Evolutionary conservation across 2,888 invertebrate species (phyloP), one percentile per base, ranked within the genome.

Genomic region (Drosophila quinaria): DNA sequence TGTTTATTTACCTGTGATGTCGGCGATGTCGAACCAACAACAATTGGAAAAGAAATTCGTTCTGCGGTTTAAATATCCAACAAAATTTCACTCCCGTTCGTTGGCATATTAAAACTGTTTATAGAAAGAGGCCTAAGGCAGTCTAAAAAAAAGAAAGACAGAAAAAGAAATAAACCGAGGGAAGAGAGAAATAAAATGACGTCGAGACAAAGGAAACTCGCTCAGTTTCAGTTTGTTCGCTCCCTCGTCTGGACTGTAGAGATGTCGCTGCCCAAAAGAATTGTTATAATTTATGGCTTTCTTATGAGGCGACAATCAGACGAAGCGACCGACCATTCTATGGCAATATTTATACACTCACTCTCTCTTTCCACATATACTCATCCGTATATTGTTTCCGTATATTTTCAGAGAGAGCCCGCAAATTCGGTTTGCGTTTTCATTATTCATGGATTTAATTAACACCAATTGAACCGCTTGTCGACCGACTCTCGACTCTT

Each of bases 381-480:
- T 46, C 29, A 8, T 71, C 33, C 29, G 10, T 61, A 39, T 56
- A 9, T 19, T 22, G 39, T 41, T n/a, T n/a, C n/a, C 19, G 33
- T n/a, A 58, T 44, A 42, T 55, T 44, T 37, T 49, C 11, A 15
- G 47, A 56, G 63, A 51, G 58, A 62, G 59, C 77, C 73, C 71
- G 83, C 74, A 74, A 87, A 76, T 82, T 75, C 65, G 82, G 72
- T 62, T 80, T 78, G 80, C 54, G 58, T 83, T 80, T 79, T 84
- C 76, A 81, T 81, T 90, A 88, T 90, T 90, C 91, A 90, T 92
- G 92, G 92, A 92, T 92, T 92, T 92, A 92, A 92, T 92, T 92
- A 92, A 92, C 93, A 92, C 91, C 92, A 92, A 92, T 92, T 92
- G 93, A 92, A 92, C 92, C 92, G 92, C 91, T 91, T 92, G 91